Evolutionary conservation across 2,888 invertebrate species (phyloP).

Genomic region (Venusia cambrica): DNA sequence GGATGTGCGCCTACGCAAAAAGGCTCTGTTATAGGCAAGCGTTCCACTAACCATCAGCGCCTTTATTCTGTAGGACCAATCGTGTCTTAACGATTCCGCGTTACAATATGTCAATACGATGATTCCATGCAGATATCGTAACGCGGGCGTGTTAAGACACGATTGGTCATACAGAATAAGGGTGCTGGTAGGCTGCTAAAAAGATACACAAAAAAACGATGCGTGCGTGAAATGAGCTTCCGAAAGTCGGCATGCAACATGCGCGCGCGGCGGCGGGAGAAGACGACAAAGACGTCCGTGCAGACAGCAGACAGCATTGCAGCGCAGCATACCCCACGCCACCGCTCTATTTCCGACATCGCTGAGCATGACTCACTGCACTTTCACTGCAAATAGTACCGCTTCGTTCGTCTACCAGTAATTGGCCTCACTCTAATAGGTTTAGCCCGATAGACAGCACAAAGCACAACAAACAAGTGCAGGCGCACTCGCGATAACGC

Average conservation of each 20-base stretch:
- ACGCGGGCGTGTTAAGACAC: too few species aligned
- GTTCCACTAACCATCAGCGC: too few species aligned
- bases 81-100: too few species aligned
- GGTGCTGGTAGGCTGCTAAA: too few species aligned
- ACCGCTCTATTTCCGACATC: slow-evolving; percentile 57
- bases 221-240: slow-evolving; percentile 6
- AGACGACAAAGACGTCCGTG: slow-evolving; percentile 12
- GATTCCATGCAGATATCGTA: too few species aligned
- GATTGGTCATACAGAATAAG: too few species aligned
- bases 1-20: too few species aligned
- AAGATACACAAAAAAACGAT: too few species aligned
- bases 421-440: slow-evolving; percentile 49
- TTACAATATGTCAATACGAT: too few species aligned
- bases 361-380: slow-evolving; percentile 62
- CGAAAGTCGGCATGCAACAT: slow-evolving; percentile 1
- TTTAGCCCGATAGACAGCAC: slow-evolving; percentile 33
- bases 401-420: slow-evolving; percentile 50
- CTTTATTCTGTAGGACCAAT: too few species aligned
- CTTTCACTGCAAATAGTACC: slow-evolving; percentile 66
- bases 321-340: slow-evolving; percentile 21
- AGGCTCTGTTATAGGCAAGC: too few species aligned
- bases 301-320: slow-evolving; percentile 16
- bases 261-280: neutral
- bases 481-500: slow-evolving; percentile 26
- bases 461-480: slow-evolving; percentile 25